A percentile compares a stretch with the other conserved stretches of the same genome.
Evolutionary conservation across 2,113 vertebrate species (phyloP).

Genomic region (Sebastes schlegelii): DNA sequence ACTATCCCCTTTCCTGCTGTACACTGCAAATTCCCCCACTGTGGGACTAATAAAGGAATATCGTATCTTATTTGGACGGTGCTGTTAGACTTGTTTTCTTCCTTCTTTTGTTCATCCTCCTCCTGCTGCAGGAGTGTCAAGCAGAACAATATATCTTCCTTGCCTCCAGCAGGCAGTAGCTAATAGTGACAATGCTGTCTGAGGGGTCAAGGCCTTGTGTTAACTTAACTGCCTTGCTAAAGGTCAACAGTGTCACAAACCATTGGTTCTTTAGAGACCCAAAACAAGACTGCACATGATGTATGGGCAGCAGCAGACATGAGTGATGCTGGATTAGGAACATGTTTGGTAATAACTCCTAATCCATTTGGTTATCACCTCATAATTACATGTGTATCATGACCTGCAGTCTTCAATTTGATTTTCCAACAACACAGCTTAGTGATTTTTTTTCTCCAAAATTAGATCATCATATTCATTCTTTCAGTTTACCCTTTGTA

Average conservation of each 20-base stretch:
- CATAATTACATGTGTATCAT: neutral
- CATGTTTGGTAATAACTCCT: neutral
- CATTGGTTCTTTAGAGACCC: constrained; percentile 13
- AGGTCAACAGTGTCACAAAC: constrained; percentile 51
- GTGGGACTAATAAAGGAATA: too few relatives aligned
- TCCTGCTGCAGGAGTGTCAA: constrained; percentile 3
- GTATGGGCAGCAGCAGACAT: neutral
- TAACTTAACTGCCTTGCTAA: constrained; percentile 48
- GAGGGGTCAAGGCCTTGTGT: constrained; percentile 55
- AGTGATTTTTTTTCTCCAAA: neutral
- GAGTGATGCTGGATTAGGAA: neutral
- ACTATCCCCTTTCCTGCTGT: too few relatives aligned
- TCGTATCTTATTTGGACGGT: neutral
- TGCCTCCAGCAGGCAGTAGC: constrained; percentile 24
- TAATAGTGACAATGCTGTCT: constrained; percentile 39
- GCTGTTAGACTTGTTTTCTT: neutral
- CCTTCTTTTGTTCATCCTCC: neutral
- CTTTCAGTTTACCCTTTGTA: neutral
- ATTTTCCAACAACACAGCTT: neutral
- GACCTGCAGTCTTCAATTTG: neutral
- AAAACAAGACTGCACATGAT: constrained; percentile 29
- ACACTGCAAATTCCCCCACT: too few relatives aligned
- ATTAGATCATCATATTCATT: neutral
- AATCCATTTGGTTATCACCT: neutral
- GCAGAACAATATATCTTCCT: constrained; percentile 33